These are phyloP conservation scores for Trematomus loennbergii DNA, from an alignment of 2,113 vertebrate genomes.

Conservation along the genomic window DNA sequence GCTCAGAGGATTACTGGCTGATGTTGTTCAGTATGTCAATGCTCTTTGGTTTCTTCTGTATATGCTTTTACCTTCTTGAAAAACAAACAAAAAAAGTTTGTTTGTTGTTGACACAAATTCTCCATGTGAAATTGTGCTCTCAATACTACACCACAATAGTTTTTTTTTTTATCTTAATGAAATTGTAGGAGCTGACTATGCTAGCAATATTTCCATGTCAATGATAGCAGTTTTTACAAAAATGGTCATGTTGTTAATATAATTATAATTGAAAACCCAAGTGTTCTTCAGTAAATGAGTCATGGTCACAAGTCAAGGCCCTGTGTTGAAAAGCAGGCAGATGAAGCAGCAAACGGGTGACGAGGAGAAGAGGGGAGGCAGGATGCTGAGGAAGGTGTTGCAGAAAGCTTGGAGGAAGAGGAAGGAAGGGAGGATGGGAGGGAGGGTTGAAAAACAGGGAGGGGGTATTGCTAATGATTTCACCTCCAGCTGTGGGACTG, in stretches of 20 bases:
- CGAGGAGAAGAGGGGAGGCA: slow-evolving; percentile 44
- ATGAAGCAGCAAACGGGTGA: slow-evolving; percentile 21
- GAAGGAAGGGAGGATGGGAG: slow-evolving; percentile 31
- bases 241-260: neutral
- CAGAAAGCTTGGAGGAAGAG: slow-evolving; percentile 58
- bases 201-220: neutral
- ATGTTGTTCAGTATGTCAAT: neutral
- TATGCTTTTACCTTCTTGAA: neutral
- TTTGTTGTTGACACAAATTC: neutral
- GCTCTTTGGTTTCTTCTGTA: neutral
- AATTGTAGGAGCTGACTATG: neutral
- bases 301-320: slow-evolving; percentile 5
- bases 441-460: slow-evolving; percentile 66
- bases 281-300: slow-evolving; percentile 18
- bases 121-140: neutral
- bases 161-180: neutral
- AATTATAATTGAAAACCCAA: slow-evolving; percentile 1
- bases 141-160: too few relatives aligned
- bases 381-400: slow-evolving; percentile 72
- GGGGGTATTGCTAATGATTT: slow-evolving; percentile 79
- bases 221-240: neutral
- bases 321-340: slow-evolving; percentile 24
- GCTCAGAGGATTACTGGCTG: neutral
- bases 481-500: slow-evolving; percentile 80
- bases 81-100: neutral